Conservation (phyloP, 2,113 vertebrate genomes). For the Nothocercus julius region DNA sequence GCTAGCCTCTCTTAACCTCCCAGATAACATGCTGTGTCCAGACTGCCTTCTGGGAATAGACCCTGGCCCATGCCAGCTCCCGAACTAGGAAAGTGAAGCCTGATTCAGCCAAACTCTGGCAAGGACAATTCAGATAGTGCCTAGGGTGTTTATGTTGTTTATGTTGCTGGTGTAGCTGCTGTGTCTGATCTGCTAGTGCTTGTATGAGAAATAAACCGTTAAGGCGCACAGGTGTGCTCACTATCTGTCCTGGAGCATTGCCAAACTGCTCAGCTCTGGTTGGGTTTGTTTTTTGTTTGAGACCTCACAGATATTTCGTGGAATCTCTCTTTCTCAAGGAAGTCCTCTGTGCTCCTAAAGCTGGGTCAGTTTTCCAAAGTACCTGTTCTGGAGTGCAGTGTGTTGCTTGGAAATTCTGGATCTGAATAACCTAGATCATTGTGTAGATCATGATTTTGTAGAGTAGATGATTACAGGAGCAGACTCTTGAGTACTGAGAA, state of each 20-base stretch:
- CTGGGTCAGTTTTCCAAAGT: neutral
- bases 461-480: neutral
- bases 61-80: neutral
- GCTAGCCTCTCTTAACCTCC: neutral
- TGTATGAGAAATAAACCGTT: neutral
- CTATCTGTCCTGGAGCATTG: neutral
- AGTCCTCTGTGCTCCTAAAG: neutral
- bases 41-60: neutral
- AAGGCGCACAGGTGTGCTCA: fast-evolving
- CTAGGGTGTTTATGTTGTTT: neutral
- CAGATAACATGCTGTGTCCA: fast-evolving
- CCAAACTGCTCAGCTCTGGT: neutral
- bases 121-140: fast-evolving
- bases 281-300: neutral
- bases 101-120: neutral
- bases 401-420: neutral
- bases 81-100: neutral
- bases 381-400: fast-evolving
- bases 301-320: neutral
- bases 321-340: neutral
- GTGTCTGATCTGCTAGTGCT: neutral
- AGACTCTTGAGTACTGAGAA: neutral
- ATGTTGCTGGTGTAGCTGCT: neutral
- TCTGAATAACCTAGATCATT: neutral
- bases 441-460: neutral